Conservation (phyloP, 2,888 invertebrate species). For the Cheilosia urbana region DNA sequence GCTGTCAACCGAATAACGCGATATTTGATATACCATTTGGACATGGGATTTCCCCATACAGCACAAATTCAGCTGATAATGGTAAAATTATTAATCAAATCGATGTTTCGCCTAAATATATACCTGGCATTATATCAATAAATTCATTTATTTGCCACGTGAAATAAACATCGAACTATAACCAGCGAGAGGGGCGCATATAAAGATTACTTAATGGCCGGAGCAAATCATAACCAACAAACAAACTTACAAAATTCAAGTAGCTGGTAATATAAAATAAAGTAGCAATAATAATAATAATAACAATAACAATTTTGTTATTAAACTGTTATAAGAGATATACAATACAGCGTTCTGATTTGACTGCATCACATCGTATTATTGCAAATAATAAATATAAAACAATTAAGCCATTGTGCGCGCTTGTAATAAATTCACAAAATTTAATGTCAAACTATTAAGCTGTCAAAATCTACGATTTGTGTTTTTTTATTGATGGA, state of each 20-base stretch:
- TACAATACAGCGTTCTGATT: constrained; percentile 58
- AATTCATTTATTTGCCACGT: constrained; percentile 35
- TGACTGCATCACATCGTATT: constrained; percentile 39
- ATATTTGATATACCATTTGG: constrained; percentile 47
- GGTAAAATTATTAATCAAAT: constrained; percentile 32
- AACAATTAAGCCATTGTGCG: constrained; percentile 54
- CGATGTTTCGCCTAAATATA: constrained; percentile 18
- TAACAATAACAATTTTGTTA: constrained; percentile 36
- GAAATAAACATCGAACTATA: constrained; percentile 5
- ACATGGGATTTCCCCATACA: constrained; percentile 41
- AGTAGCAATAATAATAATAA: constrained; percentile 70
- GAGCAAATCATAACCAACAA: constrained; percentile 51
- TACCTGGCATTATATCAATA: constrained; percentile 1
- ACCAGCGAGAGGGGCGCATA: not conserved
- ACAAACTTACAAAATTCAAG: constrained; percentile 55
- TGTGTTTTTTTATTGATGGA: constrained; percentile 40
- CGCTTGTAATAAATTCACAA: constrained; percentile 62
- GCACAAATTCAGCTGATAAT: constrained; percentile 16
- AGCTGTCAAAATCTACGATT: constrained; percentile 50
- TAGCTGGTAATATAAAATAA: constrained; percentile 67
- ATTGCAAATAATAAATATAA: constrained; percentile 68
- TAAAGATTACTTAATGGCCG: constrained; percentile 47
- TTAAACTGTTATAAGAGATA: constrained; percentile 67
- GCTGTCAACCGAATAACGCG: constrained; percentile 45
- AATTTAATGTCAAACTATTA: constrained; percentile 60